Conservation (phyloP, 2,797 vertebrate species). For the Sphenodon punctatus region DNA sequence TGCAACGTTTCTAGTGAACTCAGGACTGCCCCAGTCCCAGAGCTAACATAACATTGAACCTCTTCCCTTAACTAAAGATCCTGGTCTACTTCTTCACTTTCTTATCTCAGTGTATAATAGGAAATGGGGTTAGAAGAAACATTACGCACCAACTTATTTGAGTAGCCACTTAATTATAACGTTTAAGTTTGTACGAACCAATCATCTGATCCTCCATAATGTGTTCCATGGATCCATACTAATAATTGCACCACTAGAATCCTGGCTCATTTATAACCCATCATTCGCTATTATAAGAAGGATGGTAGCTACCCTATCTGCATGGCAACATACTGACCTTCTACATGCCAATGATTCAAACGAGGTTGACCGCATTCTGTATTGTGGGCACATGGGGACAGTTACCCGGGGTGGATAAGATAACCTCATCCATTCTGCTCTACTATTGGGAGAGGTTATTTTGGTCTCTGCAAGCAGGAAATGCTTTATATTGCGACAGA, state of each 20-base stretch:
- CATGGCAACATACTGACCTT: neutral
- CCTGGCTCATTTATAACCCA: accelerated
- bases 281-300: constrained; percentile 4
- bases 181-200: neutral
- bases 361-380: neutral
- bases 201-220: neutral
- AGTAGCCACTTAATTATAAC: neutral
- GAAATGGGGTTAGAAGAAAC: neutral
- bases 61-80: neutral
- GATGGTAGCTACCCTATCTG: neutral
- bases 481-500: accelerated
- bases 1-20: constrained; percentile 8
- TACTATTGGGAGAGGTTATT: neutral
- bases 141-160: neutral
- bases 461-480: neutral
- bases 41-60: neutral
- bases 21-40: neutral
- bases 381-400: neutral
- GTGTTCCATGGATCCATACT: neutral
- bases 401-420: constrained; percentile 10
- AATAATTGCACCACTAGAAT: neutral
- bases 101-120: neutral
- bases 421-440: neutral
- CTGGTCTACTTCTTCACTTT: neutral
- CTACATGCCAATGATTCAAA: neutral